These are phyloP conservation scores for Hippocampus guttulatus DNA, from an alignment of 2,113 vertebrate genomes.

Conservation along the genomic window DNA sequence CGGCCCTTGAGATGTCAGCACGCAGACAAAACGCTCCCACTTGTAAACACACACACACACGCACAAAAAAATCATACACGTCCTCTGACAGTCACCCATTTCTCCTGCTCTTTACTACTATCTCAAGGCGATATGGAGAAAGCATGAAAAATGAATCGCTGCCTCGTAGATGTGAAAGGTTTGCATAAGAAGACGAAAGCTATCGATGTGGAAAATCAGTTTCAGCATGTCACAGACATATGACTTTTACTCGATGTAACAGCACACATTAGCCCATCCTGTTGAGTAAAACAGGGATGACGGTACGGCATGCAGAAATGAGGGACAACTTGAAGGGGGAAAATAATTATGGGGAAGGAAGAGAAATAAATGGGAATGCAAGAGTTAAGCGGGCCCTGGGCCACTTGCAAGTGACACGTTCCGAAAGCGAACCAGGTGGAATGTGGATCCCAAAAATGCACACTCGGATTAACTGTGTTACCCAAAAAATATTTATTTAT, in stretches of 20 bases:
- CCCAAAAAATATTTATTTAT: too few species aligned
- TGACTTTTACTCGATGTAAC: conserved; percentile 53
- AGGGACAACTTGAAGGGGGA: conserved; percentile 11
- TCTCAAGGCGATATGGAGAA: conserved; percentile 26
- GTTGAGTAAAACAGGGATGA: conserved; percentile 46
- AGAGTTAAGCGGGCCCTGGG: not conserved
- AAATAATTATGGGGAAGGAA: not conserved
- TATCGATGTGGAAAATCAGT: conserved; percentile 71
- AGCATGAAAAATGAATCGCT: conserved; percentile 47
- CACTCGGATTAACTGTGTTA: too few species aligned
- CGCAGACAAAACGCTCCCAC: not conserved
- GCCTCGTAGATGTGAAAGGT: conserved; percentile 45
- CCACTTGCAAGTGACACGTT: too few species aligned
- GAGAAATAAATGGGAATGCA: not conserved
- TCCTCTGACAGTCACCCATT: conserved; percentile 34
- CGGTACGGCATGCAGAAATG: conserved; percentile 12
- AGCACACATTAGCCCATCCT: conserved; percentile 50
- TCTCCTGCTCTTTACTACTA: conserved; percentile 24
- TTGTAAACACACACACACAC: not conserved
- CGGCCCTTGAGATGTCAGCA: not conserved
- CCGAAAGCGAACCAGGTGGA: too few species aligned
- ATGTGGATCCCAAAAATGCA: too few species aligned
- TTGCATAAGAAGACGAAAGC: conserved; percentile 45
- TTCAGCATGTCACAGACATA: conserved; percentile 51
- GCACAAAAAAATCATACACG: conserved; percentile 9